A percentile compares a stretch with the other conserved stretches of the same genome.
phyloP scores from a whole-genome alignment of 1,140 invertebrate species.

The Diorhabda sublineata region DNA sequence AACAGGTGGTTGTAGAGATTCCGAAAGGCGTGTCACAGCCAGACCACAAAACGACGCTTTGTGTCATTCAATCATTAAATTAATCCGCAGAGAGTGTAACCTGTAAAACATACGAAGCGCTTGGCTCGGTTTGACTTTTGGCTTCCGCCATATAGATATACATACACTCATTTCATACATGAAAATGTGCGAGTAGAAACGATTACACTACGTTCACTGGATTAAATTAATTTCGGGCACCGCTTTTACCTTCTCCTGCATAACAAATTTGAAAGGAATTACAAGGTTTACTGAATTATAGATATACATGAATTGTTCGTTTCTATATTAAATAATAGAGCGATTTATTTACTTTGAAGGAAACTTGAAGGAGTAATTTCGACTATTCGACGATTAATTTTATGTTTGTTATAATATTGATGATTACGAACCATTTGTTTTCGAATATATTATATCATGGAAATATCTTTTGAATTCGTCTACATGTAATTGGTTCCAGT shows the following conservation, averaged over 20 bases:
- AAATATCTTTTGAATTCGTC: too few relatives aligned
- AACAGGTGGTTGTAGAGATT: constrained; percentile 33
- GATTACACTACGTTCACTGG: not conserved
- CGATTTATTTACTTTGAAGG: too few relatives aligned
- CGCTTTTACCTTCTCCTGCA: not conserved
- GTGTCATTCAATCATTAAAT: constrained; percentile 40
- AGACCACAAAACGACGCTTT: constrained; percentile 37
- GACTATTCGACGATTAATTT: too few relatives aligned
- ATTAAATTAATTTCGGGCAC: not conserved
- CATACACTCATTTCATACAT: not conserved
- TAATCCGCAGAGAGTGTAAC: constrained; percentile 32
- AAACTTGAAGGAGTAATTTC: too few relatives aligned
- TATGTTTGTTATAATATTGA: too few relatives aligned
- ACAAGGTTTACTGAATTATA: too few relatives aligned
- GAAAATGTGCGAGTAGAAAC: not conserved
- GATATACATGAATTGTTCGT: too few relatives aligned
- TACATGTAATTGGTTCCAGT: too few relatives aligned
- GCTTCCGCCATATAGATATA: not conserved
- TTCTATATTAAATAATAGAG: too few relatives aligned
- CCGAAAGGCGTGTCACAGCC: constrained; percentile 23
- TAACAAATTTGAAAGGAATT: too few relatives aligned
- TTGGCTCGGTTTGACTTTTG: not conserved
- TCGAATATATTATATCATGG: too few relatives aligned
- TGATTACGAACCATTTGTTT: too few relatives aligned
- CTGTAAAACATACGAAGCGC: not conserved